Base-by-base conservation (phyloP, 2,797 vertebrate species). In the Silurus lanzhouensis region DNA sequence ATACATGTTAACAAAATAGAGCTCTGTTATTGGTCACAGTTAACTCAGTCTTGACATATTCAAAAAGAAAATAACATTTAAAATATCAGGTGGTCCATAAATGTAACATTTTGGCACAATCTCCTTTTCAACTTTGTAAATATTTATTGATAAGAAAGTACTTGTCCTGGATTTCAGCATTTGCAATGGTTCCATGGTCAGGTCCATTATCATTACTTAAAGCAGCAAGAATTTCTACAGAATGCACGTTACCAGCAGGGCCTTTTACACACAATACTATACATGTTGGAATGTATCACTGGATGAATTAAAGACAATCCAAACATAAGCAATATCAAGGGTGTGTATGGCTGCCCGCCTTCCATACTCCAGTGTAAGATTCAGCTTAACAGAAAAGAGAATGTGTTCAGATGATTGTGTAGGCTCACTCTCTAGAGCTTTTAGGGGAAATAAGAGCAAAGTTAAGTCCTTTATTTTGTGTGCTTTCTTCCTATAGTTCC, bases 191-290 rank as follows among this genome's bases (percentile, higher is more conserved):
- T 87, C 77, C 85, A 81, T 84, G 72, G 38, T 72, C 71, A 86
- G 64, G 70, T 76, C 60, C 66, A 57, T 87, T 68, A n/a, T 31
- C 71, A 61, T 83, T 58, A 22, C 60, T 86, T 83, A 84, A 87
- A 90, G 87, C 88, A 88, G 85, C 83, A 89, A 61, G 44, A 84
- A 79, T 70, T 61, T 86, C 80, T 83, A 88, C 86, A 88, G 84
- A 83, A 87, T 81, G 83, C 52, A 85, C 44, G 93, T 93, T 90
- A 93, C 92, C 92, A 92, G 92, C 89, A 93, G 91, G 91, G 89
- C 91, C 75, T 88, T 91, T 83, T 92, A 93, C 92, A 92, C 93
- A 94, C 92, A 93, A 64, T 68, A 48, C 77, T 89, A 85, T 85
- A 89, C 76, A 88, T 81, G 71, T 71, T 76, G 84, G 81, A 89